Evolutionary conservation across 2,888 invertebrate species (phyloP).

Genomic region (Formica aserva): DNA sequence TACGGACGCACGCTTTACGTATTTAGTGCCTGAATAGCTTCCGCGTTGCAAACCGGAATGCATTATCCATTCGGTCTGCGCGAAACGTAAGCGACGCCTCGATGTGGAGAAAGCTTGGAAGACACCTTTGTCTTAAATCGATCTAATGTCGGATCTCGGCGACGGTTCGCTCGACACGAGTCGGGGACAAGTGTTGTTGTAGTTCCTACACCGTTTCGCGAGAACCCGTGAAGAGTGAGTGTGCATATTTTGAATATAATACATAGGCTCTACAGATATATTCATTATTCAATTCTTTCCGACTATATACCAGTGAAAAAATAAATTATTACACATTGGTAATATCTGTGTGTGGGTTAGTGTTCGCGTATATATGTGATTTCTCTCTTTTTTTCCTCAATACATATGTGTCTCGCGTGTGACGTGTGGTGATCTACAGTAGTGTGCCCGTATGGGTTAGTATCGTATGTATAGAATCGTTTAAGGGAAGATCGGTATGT

Average conservation of each 20-base stretch:
- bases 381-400: slow-evolving; percentile 34
- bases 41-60: neutral
- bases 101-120: slow-evolving; percentile 33
- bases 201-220: slow-evolving; percentile 74
- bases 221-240: slow-evolving; percentile 81
- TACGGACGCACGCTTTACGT: slow-evolving; percentile 19
- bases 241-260: slow-evolving; percentile 82
- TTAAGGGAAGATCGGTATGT: slow-evolving; percentile 45
- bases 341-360: slow-evolving; percentile 79
- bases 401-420: slow-evolving; percentile 35
- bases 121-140: slow-evolving; percentile 39
- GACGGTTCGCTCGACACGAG: slow-evolving; percentile 49
- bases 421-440: slow-evolving; percentile 24
- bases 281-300: slow-evolving; percentile 78
- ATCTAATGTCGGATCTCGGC: slow-evolving; percentile 28
- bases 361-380: slow-evolving; percentile 65
- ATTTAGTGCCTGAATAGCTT: slow-evolving; percentile 49
- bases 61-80: slow-evolving; percentile 3
- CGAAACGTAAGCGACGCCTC: slow-evolving; percentile 22
- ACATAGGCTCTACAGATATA: slow-evolving; percentile 85
- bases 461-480: slow-evolving; percentile 47
- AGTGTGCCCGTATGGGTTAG: slow-evolving; percentile 26
- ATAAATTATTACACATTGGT: slow-evolving; percentile 85
- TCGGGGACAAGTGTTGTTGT: slow-evolving; percentile 35
- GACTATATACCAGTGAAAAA: slow-evolving; percentile 85